phyloP scores from a whole-genome alignment of 2,797 vertebrate species.

The Tiaroga cobitis region DNA sequence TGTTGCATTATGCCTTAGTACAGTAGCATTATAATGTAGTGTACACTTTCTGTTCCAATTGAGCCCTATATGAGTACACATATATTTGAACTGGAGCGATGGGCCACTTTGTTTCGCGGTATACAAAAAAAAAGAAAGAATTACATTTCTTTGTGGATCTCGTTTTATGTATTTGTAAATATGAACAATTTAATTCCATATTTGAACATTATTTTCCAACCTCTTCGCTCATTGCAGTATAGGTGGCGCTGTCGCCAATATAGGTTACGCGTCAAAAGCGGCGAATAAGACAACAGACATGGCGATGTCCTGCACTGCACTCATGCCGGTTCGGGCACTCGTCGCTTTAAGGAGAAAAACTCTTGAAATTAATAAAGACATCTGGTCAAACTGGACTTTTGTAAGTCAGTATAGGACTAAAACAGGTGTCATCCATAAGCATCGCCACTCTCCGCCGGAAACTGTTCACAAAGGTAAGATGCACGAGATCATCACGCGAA shows the following conservation, averaged over 20 bases:
- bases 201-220: not conserved
- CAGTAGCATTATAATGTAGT: not conserved
- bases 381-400: conserved; percentile 30
- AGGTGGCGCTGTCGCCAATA: not conserved
- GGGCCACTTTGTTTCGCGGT: not conserved
- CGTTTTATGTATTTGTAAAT: not conserved
- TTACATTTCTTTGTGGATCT: not conserved
- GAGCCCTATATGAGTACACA: not conserved
- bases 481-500: not conserved
- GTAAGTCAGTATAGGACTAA: conserved; percentile 68
- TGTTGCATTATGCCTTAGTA: no score
- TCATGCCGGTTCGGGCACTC: conserved; percentile 70
- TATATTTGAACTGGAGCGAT: not conserved
- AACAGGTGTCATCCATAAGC: conserved; percentile 30
- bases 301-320: conserved; percentile 70
- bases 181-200: not conserved
- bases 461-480: conserved; percentile 66
- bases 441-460: not conserved
- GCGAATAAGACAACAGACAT: conserved; percentile 66
- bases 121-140: not conserved
- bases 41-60: not conserved
- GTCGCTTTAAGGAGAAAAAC: conserved; percentile 63
- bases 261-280: not conserved
- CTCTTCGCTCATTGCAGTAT: not conserved
- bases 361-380: conserved; percentile 29